Percentiles rank a stretch among this genome's conserved stretches.
These are phyloP conservation scores for Macaca mulatta DNA, from an alignment of 2,113 vertebrate species.

Conservation along the genomic window DNA sequence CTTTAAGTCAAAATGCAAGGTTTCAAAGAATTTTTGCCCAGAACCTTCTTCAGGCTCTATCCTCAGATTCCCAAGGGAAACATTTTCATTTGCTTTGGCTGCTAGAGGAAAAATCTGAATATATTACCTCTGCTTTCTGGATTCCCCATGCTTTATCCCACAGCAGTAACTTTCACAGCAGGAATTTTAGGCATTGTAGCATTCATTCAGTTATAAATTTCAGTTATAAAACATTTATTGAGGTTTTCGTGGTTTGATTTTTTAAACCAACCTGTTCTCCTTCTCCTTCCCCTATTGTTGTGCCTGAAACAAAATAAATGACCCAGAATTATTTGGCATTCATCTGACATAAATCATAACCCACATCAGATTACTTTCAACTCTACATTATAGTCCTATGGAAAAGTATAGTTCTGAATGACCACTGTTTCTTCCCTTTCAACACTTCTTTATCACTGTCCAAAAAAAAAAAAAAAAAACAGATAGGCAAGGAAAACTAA, in stretches of 20 bases:
- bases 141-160: slow-evolving; percentile 31
- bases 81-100: slow-evolving; percentile 63
- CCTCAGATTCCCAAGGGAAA: slow-evolving; percentile 18
- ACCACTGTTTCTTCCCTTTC: neutral
- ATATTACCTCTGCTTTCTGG: slow-evolving; percentile 42
- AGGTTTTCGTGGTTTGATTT: slow-evolving; percentile 68
- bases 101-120: slow-evolving; percentile 41
- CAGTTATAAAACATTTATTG: slow-evolving; percentile 72
- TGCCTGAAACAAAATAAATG: slow-evolving; percentile 66
- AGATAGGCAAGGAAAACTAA: neutral
- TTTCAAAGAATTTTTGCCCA: slow-evolving; percentile 52
- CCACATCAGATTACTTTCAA: slow-evolving; percentile 39
- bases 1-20: slow-evolving; percentile 33
- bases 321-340: slow-evolving; percentile 62
- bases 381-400: neutral
- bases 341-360: slow-evolving; percentile 68
- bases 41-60: slow-evolving; percentile 33
- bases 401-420: slow-evolving; percentile 5
- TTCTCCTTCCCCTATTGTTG: slow-evolving; percentile 28
- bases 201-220: slow-evolving; percentile 66
- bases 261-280: slow-evolving; percentile 66
- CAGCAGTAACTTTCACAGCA: slow-evolving; percentile 52
- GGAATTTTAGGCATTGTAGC: slow-evolving; percentile 60
- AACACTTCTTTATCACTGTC: neutral
- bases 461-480: neutral